Evolutionary conservation across 2,797 vertebrate genomes (phyloP).

Genomic region (Avahi laniger): DNA sequence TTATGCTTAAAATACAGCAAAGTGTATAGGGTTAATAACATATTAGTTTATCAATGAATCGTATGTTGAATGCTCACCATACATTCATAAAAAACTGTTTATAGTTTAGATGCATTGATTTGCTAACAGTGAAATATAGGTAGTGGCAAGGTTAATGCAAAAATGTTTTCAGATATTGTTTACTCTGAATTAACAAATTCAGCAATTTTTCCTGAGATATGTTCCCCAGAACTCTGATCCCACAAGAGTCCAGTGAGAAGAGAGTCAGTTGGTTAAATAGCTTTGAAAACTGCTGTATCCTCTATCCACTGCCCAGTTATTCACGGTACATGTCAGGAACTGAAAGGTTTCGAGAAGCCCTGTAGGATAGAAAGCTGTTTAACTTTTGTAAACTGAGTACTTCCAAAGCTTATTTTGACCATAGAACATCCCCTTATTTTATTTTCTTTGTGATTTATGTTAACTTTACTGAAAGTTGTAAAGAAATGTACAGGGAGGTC

Average conservation of each 20-base stretch:
- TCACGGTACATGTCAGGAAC: background rate
- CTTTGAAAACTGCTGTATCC: background rate
- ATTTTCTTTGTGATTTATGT: background rate
- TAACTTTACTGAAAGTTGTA: conserved; percentile 37
- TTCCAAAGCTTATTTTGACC: background rate
- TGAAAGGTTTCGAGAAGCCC: background rate
- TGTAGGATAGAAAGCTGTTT: background rate
- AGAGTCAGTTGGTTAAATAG: conserved; percentile 30
- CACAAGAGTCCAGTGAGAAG: background rate
- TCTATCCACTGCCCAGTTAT: background rate
- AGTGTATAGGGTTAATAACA: conserved; percentile 32
- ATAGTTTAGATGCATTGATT: conserved; percentile 53
- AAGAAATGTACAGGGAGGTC: background rate
- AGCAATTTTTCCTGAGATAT: conserved; percentile 20
- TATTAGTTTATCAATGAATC: conserved; percentile 55
- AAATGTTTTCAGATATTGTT: conserved; percentile 60
- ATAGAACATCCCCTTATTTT: background rate
- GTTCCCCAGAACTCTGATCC: background rate
- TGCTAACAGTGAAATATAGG: conserved; percentile 50
- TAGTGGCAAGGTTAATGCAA: conserved; percentile 59
- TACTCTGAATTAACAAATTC: conserved; percentile 42
- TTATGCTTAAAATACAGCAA: conserved; percentile 51
- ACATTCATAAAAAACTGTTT: conserved; percentile 56
- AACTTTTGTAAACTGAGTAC: background rate
- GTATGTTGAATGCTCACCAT: conserved; percentile 44